Conservation (phyloP, 1,140 invertebrate genomes). For the Heliconius melpomene region DNA sequence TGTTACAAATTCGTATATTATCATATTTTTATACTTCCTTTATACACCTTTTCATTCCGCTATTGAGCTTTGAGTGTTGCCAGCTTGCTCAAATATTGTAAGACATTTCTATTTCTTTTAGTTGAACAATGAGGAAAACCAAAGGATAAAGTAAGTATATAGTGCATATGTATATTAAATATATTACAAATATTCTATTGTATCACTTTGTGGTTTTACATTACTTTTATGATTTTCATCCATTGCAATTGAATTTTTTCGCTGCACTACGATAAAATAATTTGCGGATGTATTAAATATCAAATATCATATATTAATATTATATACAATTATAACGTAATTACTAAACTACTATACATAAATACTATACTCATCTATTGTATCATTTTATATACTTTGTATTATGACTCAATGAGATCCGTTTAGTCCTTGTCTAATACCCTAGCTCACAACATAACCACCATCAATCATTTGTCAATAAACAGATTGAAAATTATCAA, state of each 20-base stretch:
- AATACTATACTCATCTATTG: not conserved
- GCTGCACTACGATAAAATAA: not conserved
- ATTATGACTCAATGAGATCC: not conserved
- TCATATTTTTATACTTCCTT: not conserved
- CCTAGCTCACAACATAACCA: not conserved
- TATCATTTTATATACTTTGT: not conserved
- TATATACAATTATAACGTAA: not conserved
- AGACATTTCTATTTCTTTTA: too few species aligned
- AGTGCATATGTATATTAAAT: too few species aligned
- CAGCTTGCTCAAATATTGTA: too few species aligned
- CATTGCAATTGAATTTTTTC: too few species aligned
- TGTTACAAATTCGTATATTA: not conserved
- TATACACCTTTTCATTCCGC: not conserved
- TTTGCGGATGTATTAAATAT: not conserved
- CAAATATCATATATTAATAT: not conserved
- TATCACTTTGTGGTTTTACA: too few species aligned
- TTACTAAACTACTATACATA: not conserved
- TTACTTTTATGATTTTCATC: too few species aligned
- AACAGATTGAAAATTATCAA: not conserved
- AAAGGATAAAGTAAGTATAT: too few species aligned
- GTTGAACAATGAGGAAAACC: too few species aligned
- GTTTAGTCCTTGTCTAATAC: not conserved
- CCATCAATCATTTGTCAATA: slow-evolving; percentile 1
- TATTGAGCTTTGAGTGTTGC: not conserved
- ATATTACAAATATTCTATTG: too few species aligned